Conservation (phyloP, 2,797 vertebrate genomes). For the Saxicola maurus region DNA sequence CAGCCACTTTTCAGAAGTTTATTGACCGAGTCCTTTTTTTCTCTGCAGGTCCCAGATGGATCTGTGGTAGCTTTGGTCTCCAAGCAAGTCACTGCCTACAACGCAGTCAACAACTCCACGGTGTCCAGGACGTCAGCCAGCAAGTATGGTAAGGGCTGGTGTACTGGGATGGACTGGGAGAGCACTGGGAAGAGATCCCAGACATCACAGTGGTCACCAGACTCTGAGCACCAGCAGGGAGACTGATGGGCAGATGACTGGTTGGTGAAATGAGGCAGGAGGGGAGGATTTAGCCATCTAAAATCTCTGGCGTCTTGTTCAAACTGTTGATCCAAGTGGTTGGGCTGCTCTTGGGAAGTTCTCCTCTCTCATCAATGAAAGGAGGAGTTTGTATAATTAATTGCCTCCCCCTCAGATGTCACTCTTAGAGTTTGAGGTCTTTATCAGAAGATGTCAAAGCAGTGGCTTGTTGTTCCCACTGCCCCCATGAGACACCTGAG, state of each 20-base stretch:
- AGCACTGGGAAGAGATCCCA: background rate
- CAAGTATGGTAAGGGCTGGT: slow-evolving; percentile 87
- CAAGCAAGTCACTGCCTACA: slow-evolving; percentile 97
- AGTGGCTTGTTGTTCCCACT: background rate
- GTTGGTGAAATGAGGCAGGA: background rate
- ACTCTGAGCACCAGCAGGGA: background rate
- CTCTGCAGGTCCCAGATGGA: slow-evolving; percentile 87
- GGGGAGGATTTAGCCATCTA: background rate
- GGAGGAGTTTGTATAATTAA: background rate
- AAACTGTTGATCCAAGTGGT: background rate
- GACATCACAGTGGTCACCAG: rapidly evolving
- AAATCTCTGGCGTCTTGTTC: background rate
- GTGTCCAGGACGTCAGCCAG: slow-evolving; percentile 95
- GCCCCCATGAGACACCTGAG: background rate
- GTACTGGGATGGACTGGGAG: background rate
- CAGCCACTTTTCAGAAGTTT: background rate
- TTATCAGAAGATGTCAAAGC: background rate
- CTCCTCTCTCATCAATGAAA: background rate
- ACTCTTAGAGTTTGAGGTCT: background rate
- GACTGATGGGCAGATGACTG: background rate
- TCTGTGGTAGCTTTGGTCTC: slow-evolving; percentile 94
- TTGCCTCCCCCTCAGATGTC: background rate
- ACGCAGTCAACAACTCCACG: slow-evolving; percentile 95
- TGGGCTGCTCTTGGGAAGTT: background rate
- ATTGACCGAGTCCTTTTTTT: background rate